A percentile compares a stretch with the other conserved stretches of the same genome.
Conservation (phyloP, 2,797 vertebrate genomes). For the Leptatherina wallacei region DNA sequence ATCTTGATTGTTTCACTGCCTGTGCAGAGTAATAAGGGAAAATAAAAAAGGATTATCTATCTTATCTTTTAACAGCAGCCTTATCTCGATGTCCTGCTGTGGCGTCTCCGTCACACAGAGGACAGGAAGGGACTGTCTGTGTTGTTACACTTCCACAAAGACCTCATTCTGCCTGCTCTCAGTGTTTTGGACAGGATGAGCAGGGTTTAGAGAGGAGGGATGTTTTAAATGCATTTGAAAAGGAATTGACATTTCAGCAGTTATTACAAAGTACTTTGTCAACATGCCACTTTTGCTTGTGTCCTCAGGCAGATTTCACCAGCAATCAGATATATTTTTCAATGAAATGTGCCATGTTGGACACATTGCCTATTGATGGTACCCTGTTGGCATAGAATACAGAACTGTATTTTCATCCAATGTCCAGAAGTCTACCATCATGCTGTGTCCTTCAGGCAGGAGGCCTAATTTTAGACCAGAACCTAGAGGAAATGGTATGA, state of each 20-base stretch:
- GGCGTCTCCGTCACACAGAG: conserved; percentile 55
- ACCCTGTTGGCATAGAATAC: conserved; percentile 21
- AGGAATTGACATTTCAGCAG: conserved; percentile 71
- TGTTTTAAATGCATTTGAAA: conserved; percentile 69
- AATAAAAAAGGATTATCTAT: conserved; percentile 63
- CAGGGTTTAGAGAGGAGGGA: conserved; percentile 49
- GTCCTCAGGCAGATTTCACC: conserved; percentile 56
- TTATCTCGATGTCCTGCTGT: conserved; percentile 82
- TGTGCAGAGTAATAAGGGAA: conserved; percentile 17
- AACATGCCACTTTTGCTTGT: conserved; percentile 31
- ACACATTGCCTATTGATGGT: conserved; percentile 23
- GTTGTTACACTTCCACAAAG: conserved; percentile 69
- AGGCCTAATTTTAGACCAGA: conserved; percentile 72
- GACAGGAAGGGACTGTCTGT: conserved; percentile 70
- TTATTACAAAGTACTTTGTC: conserved; percentile 66
- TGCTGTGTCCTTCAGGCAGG: conserved; percentile 50
- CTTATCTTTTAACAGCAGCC: conserved; percentile 73
- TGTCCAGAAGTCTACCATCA: conserved; percentile 48
- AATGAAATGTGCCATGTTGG: conserved; percentile 33
- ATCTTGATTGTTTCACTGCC: conserved; percentile 43
- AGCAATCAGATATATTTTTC: conserved; percentile 51
- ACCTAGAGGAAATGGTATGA: conserved; percentile 48
- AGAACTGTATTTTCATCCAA: conserved; percentile 34
- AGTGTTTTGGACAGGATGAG: conserved; percentile 61
- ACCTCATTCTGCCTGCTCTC: conserved; percentile 56